Evolutionary conservation across 2,113 vertebrate species (phyloP), one percentile per base, ranked within the genome.

Genomic region (Onychostoma macrolepis): DNA sequence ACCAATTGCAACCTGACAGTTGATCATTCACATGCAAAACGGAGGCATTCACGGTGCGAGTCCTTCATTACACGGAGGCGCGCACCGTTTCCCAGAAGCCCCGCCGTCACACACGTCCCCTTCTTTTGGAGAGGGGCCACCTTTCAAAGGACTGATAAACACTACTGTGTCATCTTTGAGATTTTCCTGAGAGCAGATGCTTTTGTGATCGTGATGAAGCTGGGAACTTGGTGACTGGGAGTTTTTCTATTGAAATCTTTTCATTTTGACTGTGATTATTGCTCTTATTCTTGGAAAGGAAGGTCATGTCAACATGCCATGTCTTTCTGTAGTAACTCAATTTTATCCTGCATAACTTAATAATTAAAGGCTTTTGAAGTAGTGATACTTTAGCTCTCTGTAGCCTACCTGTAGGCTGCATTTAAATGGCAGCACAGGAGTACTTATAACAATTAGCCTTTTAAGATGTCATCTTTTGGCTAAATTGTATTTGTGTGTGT

Each of bases 11-110:
- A 83, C 65, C 79, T 84, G 87, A 88, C 87, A 88, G 87, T 61
- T 87, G 83, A 90, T 89, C 85, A 91, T 90, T 89, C 89, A 88
- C 86, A 91, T 90, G 89, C 90, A 90, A 86, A 91, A 88, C 5
- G 24, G 75, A 87, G 43, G 84, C 84, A 84, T 87, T 90, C 86
- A 87, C 17, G 71, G 81, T 10, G 21, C 86, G 36, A 84, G 63
- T 86, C 86, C 84, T 87, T 84, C 82, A 89, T 89, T 89, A 85
- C 85, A 83, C 30, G 7, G 61, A 89, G 83, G 50, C 50, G 71
- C 30, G 77, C 71, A 80, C 74, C 33, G 71, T 58, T 79, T 75
- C 36, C 84, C 80, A 65, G 58, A 74, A 87, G 78, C 69, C 43
- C 15, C 21, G 11, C 26, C 69, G 43, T 26, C 33, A 87, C 77